These are phyloP conservation scores for Drosophila siamana DNA, from an alignment of 2,888 invertebrate genomes.

Conservation along the genomic window DNA sequence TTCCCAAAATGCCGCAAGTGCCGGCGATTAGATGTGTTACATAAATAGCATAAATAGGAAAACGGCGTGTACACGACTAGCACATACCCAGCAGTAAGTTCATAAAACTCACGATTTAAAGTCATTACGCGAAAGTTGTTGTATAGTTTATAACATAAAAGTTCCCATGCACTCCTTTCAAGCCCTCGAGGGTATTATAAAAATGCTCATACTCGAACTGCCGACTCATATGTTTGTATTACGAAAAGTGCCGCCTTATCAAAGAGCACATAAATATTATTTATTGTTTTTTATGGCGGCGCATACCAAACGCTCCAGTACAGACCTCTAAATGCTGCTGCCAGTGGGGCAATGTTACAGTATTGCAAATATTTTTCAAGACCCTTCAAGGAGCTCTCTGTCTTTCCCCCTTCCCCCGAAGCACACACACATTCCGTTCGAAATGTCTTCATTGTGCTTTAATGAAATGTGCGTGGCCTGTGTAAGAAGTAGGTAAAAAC, in stretches of 20 bases:
- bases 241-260: slow-evolving; percentile 65
- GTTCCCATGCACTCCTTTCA: no score
- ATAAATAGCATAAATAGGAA: slow-evolving; percentile 18
- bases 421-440: slow-evolving; percentile 27
- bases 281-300: slow-evolving; percentile 72
- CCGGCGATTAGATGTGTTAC: slow-evolving; percentile 67
- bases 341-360: slow-evolving; percentile 65
- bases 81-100: slow-evolving; percentile 1
- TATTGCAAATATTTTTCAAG: slow-evolving; percentile 71
- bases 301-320: slow-evolving; percentile 40
- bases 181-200: slow-evolving; percentile 1
- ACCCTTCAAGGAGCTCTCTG: slow-evolving; percentile 24
- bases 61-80: not conserved
- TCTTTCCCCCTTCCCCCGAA: no score
- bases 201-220: slow-evolving; percentile 11
- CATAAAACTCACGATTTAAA: no score
- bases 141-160: no score
- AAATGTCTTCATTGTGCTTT: slow-evolving; percentile 79
- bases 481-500: slow-evolving; percentile 9
- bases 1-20: slow-evolving; percentile 56
- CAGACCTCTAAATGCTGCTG: slow-evolving; percentile 18
- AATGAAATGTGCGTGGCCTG: slow-evolving; percentile 67
- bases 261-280: slow-evolving; percentile 72
- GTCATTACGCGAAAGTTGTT: no score
- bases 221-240: slow-evolving; percentile 43